Conservation (phyloP, 2,113 vertebrate species). For the Chlorodrepanis virens region DNA sequence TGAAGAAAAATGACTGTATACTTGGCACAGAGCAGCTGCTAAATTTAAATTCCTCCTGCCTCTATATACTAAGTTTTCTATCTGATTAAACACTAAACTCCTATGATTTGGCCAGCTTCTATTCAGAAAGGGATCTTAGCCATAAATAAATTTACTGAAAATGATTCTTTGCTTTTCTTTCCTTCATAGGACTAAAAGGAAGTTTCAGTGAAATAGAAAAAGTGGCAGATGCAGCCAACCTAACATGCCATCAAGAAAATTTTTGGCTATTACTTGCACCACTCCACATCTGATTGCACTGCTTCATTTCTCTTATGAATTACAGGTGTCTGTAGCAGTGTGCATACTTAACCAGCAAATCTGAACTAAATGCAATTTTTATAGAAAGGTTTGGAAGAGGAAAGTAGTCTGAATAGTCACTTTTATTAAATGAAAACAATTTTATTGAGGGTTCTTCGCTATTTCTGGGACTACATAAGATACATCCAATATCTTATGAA, state of each 20-base stretch:
- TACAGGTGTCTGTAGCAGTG: background rate
- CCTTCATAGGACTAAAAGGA: background rate
- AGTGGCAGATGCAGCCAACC: background rate
- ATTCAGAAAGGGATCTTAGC: conserved; percentile 2
- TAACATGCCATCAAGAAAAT: background rate
- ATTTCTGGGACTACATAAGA: background rate
- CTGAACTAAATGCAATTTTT: background rate
- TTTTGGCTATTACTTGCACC: background rate
- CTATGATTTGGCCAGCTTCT: background rate
- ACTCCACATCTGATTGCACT: background rate
- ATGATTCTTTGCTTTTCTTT: background rate
- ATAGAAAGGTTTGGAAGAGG: background rate
- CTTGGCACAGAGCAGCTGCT: conserved; percentile 26
- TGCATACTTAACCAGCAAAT: background rate
- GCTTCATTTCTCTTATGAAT: background rate
- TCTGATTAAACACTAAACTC: conserved; percentile 26
- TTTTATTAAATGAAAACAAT: background rate
- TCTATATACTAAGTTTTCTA: conserved; percentile 13
- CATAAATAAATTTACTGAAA: conserved; percentile 14
- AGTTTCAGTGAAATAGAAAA: background rate
- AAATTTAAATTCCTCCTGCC: conserved; percentile 47
- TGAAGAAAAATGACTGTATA: conserved; percentile 51
- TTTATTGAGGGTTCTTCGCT: background rate
- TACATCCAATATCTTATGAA: background rate
- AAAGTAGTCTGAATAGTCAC: background rate